Base-by-base conservation (phyloP, 1,140 invertebrate genomes). In the Plectrocnemia conspersa region DNA sequence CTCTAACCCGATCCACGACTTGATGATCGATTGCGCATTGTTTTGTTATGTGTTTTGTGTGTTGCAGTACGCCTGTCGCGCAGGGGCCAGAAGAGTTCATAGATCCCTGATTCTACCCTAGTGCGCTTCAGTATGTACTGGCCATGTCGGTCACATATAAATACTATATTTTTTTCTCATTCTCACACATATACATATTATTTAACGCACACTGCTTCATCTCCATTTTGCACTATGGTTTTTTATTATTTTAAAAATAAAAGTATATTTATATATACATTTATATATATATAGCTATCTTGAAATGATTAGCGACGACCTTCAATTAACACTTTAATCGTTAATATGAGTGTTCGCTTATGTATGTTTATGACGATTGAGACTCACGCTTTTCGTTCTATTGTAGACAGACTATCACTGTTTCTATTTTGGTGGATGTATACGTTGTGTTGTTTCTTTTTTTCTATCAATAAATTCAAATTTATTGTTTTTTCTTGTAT, bases 51-150 rank as follows among this genome's bases (percentile, higher is more conserved):
- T 63, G 54, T 56, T 54, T 56, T 59, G 57, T 58, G 55, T 62
- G 61, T 62, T 49, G 41, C 74, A 76, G 74, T 74, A 76, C 74
- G 74, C 74, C 74, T 73, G 65, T 71, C 71, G 65, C 70, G 72
- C 61, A 71, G 71, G 66, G 74, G 71, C 69, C 69, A 76, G 71
- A 73, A 62, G 66, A 72, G 67, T 68, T 69, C 72, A 64, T 76
- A 76, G 72, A 67, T 59, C 65, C 66, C 61, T 72, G 66, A 71
- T 59, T 68, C 36, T 24, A 24, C 59, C 52, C 36, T 52, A 55
- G 58, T 57, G 54, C 47, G 59, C 54, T 57, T 57, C 59, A 57
- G 59, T 61, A 61, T 47, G 59, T 61, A 61, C 44, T 49, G 49
- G 33, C 47, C 44, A 22, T 23, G 13, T 45, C 33, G 32, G 52